Evolutionary conservation across 37 sponge, comb jelly and placozoan genomes (phyloP), one percentile per base, ranked within the genome.

Genomic region (Dysidea cf. avara): DNA sequence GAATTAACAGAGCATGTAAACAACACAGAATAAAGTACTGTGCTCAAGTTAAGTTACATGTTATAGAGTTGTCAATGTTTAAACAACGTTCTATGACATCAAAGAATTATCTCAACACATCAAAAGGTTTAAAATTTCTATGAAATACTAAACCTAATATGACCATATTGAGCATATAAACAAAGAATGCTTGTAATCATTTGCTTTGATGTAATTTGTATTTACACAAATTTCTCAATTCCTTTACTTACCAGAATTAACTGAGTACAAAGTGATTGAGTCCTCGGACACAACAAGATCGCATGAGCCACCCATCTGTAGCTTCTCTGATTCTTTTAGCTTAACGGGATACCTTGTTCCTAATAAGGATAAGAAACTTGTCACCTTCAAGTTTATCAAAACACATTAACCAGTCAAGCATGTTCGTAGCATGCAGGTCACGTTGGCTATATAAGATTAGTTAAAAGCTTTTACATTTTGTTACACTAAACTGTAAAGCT

Each of bases 281-380:
- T 85, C 91, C 9, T 85, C 82, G 0, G 36, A 31, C 40, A 90
- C 74, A 25, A 77, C 55, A 29, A 90, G 39, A 50, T 90, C 91
- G 53, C 74, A 85, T 2, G 69, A 32, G 1, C 86, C 91, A 39
- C 40, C 46, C 39, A 81, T 50, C 2, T 24, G 9, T 29, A 90
- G 74, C 54, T 72, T 76, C 26, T 85, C 86, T 1, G 70, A 31
- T 36, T 90, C 91, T 39, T 90, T 90, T 55, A 85, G 63, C 0
- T 69, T 61, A 22, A 90, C 82, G 65, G 86, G 63, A 57, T 76
- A 83, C 56, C 48, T 56, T 9, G 17, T 30, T 34, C n/a, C 66
- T 36, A 54, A 24, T 13, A 39, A n/a, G 17, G 12, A 24, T 51
- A 67, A 11, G 21, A 20, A 24, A 38, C 13, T 22, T 6, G 28